Conservation (phyloP, 2,113 vertebrate genomes). For the Scopus umbretta region DNA sequence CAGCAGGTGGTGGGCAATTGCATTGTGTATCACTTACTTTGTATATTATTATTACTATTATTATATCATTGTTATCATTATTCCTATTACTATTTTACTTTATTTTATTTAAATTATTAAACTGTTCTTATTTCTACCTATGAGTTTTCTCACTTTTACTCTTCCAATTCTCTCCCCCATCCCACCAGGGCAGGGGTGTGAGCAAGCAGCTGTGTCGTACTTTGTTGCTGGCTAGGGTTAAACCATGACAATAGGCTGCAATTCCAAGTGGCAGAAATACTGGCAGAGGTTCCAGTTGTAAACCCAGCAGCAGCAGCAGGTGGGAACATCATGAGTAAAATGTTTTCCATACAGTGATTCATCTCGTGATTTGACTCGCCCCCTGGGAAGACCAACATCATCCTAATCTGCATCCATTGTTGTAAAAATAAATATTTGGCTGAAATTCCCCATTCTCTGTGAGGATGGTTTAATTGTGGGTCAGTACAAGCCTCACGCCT, state of each 20-base stretch:
- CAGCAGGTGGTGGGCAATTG: too few relatives aligned
- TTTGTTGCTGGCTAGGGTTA: too few relatives aligned
- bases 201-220: too few relatives aligned
- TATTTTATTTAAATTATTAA: too few relatives aligned
- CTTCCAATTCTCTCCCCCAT: too few relatives aligned
- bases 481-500: background rate
- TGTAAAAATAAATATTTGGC: background rate
- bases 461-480: background rate
- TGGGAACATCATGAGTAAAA: fast-evolving
- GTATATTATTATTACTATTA: too few relatives aligned
- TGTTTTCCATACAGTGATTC: background rate
- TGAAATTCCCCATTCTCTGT: background rate
- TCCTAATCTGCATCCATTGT: background rate
- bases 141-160: too few relatives aligned
- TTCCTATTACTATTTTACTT: too few relatives aligned
- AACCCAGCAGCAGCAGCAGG: background rate
- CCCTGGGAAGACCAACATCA: background rate
- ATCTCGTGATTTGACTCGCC: background rate
- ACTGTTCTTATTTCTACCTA: too few relatives aligned
- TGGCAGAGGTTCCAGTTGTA: background rate
- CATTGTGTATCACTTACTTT: too few relatives aligned
- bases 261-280: background rate
- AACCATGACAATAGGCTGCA: background rate
- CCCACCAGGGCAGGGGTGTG: too few relatives aligned
- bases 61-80: too few relatives aligned